These are phyloP conservation scores for Amazona ochrocephala DNA, from an alignment of 2,797 vertebrate genomes.

Conservation along the genomic window DNA sequence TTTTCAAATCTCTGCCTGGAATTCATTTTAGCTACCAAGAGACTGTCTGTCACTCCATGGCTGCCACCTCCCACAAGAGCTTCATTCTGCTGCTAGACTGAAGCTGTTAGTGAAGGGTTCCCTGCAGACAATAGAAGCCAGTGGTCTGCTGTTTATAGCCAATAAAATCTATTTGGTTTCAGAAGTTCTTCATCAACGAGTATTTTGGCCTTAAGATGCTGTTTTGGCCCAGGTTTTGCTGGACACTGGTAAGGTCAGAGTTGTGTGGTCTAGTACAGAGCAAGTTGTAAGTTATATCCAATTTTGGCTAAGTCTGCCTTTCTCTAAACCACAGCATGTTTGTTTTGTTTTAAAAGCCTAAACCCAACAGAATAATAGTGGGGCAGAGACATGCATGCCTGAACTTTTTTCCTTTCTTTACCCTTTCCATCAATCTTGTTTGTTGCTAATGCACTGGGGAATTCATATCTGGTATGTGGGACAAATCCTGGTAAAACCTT, in stretches of 20 bases:
- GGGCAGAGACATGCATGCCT: neutral
- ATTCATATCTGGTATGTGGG: neutral
- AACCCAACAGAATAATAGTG: neutral
- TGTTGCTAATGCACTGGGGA: neutral
- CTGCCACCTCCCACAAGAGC: constrained; percentile 58
- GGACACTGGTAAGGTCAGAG: neutral
- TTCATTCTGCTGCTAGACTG: constrained; percentile 38
- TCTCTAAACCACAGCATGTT: neutral
- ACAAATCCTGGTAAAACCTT: neutral
- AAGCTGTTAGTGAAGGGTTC: neutral
- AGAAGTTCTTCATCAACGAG: neutral
- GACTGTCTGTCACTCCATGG: constrained; percentile 50
- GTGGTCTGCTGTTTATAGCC: neutral
- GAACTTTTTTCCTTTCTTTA: constrained; percentile 11
- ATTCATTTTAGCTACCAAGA: constrained; percentile 58
- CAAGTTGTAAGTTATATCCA: neutral
- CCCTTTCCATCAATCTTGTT: neutral
- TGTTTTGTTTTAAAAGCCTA: neutral
- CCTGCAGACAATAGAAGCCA: constrained; percentile 31
- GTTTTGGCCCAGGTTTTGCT: constrained; percentile 14
- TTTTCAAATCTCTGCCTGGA: constrained; percentile 51
- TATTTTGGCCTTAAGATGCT: neutral
- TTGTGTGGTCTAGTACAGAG: neutral
- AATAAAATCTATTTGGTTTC: neutral
- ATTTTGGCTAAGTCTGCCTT: neutral